A percentile compares a stretch with the other conserved stretches of the same genome.
Conservation (phyloP, 2,113 vertebrate genomes). For the Anseranas semipalmata region DNA sequence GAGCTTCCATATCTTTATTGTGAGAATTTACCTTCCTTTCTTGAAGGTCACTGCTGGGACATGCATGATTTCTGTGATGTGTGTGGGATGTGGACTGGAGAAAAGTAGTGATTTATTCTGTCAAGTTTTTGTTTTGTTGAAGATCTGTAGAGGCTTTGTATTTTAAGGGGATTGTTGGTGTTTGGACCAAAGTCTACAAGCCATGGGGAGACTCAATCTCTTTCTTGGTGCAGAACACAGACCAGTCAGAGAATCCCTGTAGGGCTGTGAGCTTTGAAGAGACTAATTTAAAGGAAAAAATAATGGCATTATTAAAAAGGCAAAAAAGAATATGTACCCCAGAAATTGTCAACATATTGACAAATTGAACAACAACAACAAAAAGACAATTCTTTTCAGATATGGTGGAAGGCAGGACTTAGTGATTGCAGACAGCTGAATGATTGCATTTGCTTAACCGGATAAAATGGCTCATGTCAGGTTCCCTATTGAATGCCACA, state of each 20-base stretch:
- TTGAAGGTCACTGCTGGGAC: not conserved
- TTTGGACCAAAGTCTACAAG: not conserved
- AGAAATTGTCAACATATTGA: not conserved
- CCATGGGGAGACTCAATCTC: not conserved
- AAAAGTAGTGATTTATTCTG: not conserved
- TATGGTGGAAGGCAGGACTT: not conserved
- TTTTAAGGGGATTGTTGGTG: not conserved
- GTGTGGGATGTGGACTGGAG: not conserved
- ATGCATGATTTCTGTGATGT: not conserved
- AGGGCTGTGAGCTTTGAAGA: not conserved
- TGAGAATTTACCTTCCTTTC: not conserved
- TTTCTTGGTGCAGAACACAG: not conserved
- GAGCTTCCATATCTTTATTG: not conserved
- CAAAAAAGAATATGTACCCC: not conserved
- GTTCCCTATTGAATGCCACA: not conserved
- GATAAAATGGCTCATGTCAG: not conserved
- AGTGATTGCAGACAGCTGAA: not conserved
- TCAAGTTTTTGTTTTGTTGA: not conserved
- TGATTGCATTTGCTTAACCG: not conserved
- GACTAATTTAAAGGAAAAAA: not conserved
- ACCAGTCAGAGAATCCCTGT: not conserved
- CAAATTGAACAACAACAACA: not conserved
- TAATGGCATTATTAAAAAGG: not conserved
- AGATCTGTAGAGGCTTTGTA: not conserved
- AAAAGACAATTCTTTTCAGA: not conserved